Conservation (phyloP, 2,113 vertebrate genomes). For the Thryonomys swinderianus region DNA sequence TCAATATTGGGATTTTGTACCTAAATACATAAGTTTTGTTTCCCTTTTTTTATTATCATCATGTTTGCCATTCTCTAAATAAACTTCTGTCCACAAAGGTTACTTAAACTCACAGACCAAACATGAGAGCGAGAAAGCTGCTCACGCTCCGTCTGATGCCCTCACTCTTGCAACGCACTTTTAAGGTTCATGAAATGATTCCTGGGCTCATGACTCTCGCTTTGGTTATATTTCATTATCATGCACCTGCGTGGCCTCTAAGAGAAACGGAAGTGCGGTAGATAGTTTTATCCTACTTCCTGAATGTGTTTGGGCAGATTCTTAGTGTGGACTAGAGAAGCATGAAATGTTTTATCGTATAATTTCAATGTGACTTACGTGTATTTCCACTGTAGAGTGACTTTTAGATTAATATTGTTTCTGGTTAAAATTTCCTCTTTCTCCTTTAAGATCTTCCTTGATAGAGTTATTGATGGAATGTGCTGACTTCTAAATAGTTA, state of each 20-base stretch:
- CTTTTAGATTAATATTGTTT: background rate
- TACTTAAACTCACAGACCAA: background rate
- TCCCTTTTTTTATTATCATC: too few species aligned
- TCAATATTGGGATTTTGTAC: too few species aligned
- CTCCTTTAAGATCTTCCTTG: background rate
- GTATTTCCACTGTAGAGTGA: background rate
- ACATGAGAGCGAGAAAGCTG: background rate
- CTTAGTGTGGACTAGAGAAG: background rate
- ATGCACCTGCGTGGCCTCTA: background rate
- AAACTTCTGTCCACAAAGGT: background rate
- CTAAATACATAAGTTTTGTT: too few species aligned
- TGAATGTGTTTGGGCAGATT: background rate
- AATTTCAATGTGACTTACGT: background rate
- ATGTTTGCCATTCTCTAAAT: background rate
- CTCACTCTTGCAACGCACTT: background rate
- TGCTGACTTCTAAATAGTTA: background rate
- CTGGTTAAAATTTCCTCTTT: background rate
- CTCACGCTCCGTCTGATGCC: background rate
- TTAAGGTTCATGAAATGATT: background rate
- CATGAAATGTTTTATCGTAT: background rate
- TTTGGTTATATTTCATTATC: background rate
- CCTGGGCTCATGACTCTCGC: background rate
- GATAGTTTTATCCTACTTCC: background rate
- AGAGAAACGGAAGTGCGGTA: background rate
- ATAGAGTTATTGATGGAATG: background rate